phyloP scores from a whole-genome alignment of 2,888 invertebrate species.

The Cremastinae sp. region DNA sequence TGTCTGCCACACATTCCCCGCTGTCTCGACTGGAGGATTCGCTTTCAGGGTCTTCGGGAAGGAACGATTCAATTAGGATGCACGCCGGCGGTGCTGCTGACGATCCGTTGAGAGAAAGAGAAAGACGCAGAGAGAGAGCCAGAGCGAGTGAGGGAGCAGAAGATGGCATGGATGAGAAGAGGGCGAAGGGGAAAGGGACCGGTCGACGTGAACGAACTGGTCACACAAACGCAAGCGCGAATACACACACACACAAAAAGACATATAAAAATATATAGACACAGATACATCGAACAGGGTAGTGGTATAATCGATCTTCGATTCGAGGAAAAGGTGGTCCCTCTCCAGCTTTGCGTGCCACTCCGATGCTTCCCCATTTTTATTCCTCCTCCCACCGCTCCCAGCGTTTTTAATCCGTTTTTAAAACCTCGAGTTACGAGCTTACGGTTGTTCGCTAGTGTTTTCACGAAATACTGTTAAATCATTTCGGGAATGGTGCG shows the following conservation, averaged over 20 bases:
- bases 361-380: background rate
- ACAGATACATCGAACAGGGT: background rate
- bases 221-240: constrained; percentile 16
- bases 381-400: background rate
- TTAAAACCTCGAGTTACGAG: background rate
- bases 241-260: background rate
- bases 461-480: constrained; percentile 39
- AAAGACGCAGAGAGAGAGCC: background rate
- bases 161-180: constrained; percentile 5
- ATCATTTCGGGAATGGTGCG: constrained; percentile 33
- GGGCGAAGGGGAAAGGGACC: constrained; percentile 2
- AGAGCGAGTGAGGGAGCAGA: constrained; percentile 2
- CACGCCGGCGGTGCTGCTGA: constrained; percentile 8
- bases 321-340: constrained; percentile 32
- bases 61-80: constrained; percentile 77
- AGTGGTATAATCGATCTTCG: constrained; percentile 25
- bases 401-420: background rate
- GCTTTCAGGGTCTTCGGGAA: constrained; percentile 57
- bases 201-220: constrained; percentile 3
- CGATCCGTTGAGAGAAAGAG: too few relatives aligned
- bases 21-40: constrained; percentile 68
- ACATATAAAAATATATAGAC: background rate
- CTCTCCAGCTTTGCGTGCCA: constrained; percentile 4
- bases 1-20: constrained; percentile 75
- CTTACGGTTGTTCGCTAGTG: constrained; percentile 22